Conservation (phyloP, 2,888 invertebrate species). For the Cerceris ruficornis region DNA sequence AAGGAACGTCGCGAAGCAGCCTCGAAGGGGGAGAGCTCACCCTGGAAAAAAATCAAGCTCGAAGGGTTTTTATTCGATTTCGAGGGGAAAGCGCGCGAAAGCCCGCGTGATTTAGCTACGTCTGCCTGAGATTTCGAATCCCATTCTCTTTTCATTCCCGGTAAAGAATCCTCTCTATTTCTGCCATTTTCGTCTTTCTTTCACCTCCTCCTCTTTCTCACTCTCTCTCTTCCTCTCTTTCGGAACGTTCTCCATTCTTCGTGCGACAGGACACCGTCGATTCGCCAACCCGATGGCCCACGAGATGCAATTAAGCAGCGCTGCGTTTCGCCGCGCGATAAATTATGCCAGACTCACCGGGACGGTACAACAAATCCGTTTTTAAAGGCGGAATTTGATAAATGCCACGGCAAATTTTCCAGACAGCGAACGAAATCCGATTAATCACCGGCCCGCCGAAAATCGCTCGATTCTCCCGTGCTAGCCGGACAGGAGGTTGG, state of each 20-base stretch:
- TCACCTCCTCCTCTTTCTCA: no score
- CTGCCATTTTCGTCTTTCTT: no score
- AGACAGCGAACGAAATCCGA: slow-evolving; percentile 40
- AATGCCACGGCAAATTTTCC: slow-evolving; percentile 52
- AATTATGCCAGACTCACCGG: slow-evolving; percentile 41
- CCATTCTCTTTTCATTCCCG: no score
- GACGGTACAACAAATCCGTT: slow-evolving; percentile 49
- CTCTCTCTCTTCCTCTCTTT: no score
- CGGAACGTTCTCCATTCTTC: neutral
- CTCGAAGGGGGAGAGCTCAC: no score
- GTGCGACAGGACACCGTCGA: slow-evolving; percentile 7
- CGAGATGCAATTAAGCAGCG: slow-evolving; percentile 49
- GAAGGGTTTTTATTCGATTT: no score
- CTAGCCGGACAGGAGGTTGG: neutral
- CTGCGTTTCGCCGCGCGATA: slow-evolving; percentile 25
- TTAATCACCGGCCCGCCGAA: slow-evolving; percentile 48
- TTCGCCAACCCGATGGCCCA: neutral
- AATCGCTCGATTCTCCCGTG: slow-evolving; percentile 36
- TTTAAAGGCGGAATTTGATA: slow-evolving; percentile 55
- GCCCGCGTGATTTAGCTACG: no score
- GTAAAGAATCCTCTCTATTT: no score
- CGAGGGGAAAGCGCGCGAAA: no score
- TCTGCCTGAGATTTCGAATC: no score
- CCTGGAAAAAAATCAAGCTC: no score
- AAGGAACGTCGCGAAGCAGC: no score